These are phyloP conservation scores for Syritta pipiens DNA, from an alignment of 2,888 invertebrate species.

Conservation along the genomic window DNA sequence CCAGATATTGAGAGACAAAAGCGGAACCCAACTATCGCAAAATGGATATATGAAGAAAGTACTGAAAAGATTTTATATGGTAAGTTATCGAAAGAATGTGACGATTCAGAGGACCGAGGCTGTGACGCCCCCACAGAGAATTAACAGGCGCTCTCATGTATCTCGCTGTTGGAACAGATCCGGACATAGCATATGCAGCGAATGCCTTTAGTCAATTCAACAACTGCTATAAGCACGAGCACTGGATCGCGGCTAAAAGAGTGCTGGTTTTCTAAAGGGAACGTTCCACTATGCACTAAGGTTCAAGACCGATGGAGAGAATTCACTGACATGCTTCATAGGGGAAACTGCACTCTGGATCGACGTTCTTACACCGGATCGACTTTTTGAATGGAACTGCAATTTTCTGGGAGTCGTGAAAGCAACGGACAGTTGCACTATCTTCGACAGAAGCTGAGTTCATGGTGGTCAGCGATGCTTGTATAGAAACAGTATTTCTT, in stretches of 20 bases:
- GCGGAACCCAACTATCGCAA: conserved; percentile 47
- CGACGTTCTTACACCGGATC: conserved; percentile 68
- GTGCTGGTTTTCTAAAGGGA: conserved; percentile 57
- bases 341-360: conserved; percentile 40
- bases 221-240: conserved; percentile 17
- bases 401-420: conserved; percentile 68
- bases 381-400: conserved; percentile 53
- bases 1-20: conserved; percentile 24
- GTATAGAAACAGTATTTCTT: conserved; percentile 59
- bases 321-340: conserved; percentile 33
- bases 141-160: not conserved
- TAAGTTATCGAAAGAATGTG: conserved; percentile 7
- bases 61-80: conserved; percentile 59
- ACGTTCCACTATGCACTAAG: conserved; percentile 43
- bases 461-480: conserved; percentile 55
- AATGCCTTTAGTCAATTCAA: not conserved
- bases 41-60: conserved; percentile 58
- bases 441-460: conserved; percentile 68
- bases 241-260: conserved; percentile 65
- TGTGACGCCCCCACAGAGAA: conserved; percentile 1
- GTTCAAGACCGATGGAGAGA: conserved; percentile 9
- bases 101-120: not conserved
- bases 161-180: not conserved
- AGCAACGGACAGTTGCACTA: conserved; percentile 59
- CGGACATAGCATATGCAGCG: not conserved